Evolutionary conservation across 64 coral and sea anemone species (phyloP).

Genomic region (Pocillopora verrucosa): DNA sequence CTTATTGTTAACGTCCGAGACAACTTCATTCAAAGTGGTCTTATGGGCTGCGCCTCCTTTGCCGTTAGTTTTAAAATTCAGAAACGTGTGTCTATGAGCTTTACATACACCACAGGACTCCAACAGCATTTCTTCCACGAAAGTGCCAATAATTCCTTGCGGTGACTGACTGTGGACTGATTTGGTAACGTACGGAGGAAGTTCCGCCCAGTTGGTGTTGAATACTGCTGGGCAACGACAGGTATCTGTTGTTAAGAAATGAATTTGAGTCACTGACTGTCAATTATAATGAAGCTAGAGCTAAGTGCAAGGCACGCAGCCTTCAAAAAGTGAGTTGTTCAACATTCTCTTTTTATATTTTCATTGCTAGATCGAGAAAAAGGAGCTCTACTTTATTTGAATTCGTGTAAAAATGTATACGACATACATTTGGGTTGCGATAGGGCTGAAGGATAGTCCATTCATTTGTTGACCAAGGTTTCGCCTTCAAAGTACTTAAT

Average conservation of each 20-base stretch:
- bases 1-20: not conserved
- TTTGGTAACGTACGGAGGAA: slow-evolving; percentile 55
- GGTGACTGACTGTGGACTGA: not conserved
- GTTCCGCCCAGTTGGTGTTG: slow-evolving; percentile 60
- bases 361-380: too few species aligned
- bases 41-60: not conserved
- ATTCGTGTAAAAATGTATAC: too few species aligned
- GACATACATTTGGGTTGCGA: too few species aligned
- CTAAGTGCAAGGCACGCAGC: too few species aligned
- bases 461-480: too few species aligned
- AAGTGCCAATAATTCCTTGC: slow-evolving; percentile 47
- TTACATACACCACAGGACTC: slow-evolving; percentile 39
- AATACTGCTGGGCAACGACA: slow-evolving; percentile 51
- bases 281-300: too few species aligned
- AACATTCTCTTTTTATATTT: too few species aligned
- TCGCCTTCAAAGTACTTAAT: too few species aligned
- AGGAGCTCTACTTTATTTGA: too few species aligned
- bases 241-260: slow-evolving; percentile 33
- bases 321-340: too few species aligned
- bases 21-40: not conserved
- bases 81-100: not conserved
- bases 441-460: too few species aligned
- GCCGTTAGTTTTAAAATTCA: slow-evolving; percentile 18
- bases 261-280: not conserved
- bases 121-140: slow-evolving; percentile 31